Evolutionary conservation across 2,113 vertebrate species (phyloP).

Genomic region (Bostrychus sinensis): DNA sequence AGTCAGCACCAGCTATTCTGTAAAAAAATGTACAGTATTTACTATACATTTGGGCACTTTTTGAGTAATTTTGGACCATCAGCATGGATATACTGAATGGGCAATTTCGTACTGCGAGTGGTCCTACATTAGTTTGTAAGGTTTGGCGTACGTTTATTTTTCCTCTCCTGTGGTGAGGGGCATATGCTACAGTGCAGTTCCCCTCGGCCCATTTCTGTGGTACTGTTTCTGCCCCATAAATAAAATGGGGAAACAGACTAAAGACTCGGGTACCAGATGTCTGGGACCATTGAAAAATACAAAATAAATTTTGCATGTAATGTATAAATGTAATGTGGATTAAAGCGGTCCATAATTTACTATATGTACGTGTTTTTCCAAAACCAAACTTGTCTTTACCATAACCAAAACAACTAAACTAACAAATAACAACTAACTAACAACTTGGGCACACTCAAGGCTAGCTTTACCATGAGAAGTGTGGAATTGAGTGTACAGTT

Average conservation of each 20-base stretch:
- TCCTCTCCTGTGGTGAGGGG: slow-evolving; percentile 64
- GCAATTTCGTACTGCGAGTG: slow-evolving; percentile 53
- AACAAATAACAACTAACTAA: too few species aligned
- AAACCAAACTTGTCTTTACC: too few species aligned
- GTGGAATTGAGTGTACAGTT: too few species aligned
- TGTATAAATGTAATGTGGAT: too few species aligned
- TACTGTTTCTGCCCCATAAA: slow-evolving; percentile 69
- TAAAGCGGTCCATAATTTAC: too few species aligned
- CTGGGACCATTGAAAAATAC: slow-evolving; percentile 20
- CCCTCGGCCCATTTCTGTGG: slow-evolving; percentile 62
- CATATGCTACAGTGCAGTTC: slow-evolving; percentile 47
- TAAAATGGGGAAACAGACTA: slow-evolving; percentile 45
- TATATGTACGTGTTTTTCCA: too few species aligned
- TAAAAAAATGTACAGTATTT: slow-evolving; percentile 47
- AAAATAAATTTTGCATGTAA: background rate
- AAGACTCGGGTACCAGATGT: slow-evolving; percentile 60
- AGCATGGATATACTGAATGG: slow-evolving; percentile 46
- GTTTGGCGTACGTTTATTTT: slow-evolving; percentile 68
- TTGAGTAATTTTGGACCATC: slow-evolving; percentile 42
- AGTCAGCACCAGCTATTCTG: slow-evolving; percentile 27
- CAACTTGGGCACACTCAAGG: too few species aligned
- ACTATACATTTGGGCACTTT: slow-evolving; percentile 51
- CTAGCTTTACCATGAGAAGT: too few species aligned
- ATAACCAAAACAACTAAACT: too few species aligned
- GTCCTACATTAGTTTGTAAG: slow-evolving; percentile 57